Conservation (phyloP, 2,888 invertebrate species). For the Anorthoa munda region DNA sequence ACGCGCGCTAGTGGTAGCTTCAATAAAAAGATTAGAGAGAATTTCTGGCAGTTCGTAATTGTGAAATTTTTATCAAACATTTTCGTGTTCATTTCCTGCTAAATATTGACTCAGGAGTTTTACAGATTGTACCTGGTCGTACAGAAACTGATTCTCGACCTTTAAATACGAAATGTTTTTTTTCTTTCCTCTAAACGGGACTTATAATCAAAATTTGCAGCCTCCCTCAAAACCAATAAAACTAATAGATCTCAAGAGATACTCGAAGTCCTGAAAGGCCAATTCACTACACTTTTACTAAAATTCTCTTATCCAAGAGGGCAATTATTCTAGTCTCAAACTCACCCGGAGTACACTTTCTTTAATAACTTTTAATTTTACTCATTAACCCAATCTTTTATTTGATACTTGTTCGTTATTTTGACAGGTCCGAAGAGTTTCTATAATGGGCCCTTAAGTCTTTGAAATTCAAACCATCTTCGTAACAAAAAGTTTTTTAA, state of each 20-base stretch:
- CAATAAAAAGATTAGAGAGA: not conserved
- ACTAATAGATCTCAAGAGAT: constrained; percentile 33
- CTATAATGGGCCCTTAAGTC: constrained; percentile 32
- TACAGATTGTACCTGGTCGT: not conserved
- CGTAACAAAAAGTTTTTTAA: constrained; percentile 57
- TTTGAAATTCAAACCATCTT: constrained; percentile 50
- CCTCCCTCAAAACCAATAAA: constrained; percentile 14
- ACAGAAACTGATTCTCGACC: no score
- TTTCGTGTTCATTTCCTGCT: not conserved
- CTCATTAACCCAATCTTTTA: constrained; percentile 54
- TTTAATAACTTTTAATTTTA: constrained; percentile 65
- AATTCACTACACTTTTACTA: constrained; percentile 41
- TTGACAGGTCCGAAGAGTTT: constrained; percentile 44
- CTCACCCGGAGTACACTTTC: constrained; percentile 50
- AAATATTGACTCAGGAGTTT: not conserved
- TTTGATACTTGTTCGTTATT: constrained; percentile 52
- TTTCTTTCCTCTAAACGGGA: not conserved
- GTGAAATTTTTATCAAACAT: not conserved
- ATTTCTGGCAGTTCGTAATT: not conserved
- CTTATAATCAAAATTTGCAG: not conserved
- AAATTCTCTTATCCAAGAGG: constrained; percentile 43
- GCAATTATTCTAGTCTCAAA: constrained; percentile 54
- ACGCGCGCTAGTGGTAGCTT: not conserved
- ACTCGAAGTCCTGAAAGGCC: constrained; percentile 24
- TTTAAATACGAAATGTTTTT: not conserved